Evolutionary conservation across 2,888 invertebrate genomes (phyloP), one percentile per base, ranked within the genome.

Genomic region (Malthinus flaveolus): DNA sequence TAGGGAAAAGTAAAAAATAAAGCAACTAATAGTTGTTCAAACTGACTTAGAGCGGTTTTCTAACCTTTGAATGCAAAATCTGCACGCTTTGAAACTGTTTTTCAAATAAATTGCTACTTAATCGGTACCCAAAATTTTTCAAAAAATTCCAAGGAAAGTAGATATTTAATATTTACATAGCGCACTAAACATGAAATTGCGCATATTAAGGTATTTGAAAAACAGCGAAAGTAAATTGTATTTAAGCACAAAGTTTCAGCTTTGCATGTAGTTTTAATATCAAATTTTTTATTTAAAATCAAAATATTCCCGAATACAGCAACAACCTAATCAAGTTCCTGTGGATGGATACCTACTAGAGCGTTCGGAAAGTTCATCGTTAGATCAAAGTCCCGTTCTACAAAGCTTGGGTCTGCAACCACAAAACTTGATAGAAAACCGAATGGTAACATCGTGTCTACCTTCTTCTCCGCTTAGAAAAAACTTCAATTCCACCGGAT

Each of bases 401-500:
- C 76, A 76, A 65, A 68, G 74, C 3, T 60, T 74, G 42, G 73
- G 73, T 3, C 56, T 73, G 23, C 72, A 72, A 61, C 70, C 74
- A 8, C 73, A 73, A 54, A 73, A 73, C 15, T 65, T 78, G 23
- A 73, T 76, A 42, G 79, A 79, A 56, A 78, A 78, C 65, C 65
- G 76, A 47, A 70, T 75, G 31, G 75, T 73, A 12, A 72, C 77
- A 6, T 68, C 75, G 0, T 73, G 74, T 56, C 65, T 77, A 6
- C 76, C 78, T 3, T 48, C 74, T 4, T 77, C 78, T 7, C 78
- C 79, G 0, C 68, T 78, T 44, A 66, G 76, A 45, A 71, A 68
- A 11, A 65, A 71, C 0, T 75, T 73, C 63, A 76, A 73, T 52
- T 71, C 75, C 5, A 53, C 66, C 4, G 72, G 73, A 8, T 65